A percentile compares a stretch with the other conserved stretches of the same genome.
phyloP scores from a whole-genome alignment of 2,113 vertebrate genomes.

The Ornithorhynchus anatinus region DNA sequence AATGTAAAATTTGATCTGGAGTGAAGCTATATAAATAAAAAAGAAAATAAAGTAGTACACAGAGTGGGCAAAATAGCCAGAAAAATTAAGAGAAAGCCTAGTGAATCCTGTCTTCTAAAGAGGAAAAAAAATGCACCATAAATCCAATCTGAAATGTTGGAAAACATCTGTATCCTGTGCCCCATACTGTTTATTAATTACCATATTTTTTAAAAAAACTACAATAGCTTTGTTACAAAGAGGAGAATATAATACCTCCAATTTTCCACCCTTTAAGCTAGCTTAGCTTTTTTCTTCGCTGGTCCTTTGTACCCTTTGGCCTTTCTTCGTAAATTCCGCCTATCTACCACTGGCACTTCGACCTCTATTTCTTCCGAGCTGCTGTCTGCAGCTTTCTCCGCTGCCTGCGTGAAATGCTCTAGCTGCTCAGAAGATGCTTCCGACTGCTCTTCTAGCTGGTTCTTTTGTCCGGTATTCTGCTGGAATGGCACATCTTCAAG shows the following conservation, averaged over 20 bases:
- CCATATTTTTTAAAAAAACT: constrained; percentile 53
- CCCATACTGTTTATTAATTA: constrained; percentile 51
- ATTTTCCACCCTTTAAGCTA: constrained; percentile 48
- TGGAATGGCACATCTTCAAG: constrained; percentile 72
- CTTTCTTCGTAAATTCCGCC: constrained; percentile 78
- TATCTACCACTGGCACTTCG: constrained; percentile 75
- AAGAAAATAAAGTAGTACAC: constrained; percentile 50
- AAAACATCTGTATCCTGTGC: constrained; percentile 35
- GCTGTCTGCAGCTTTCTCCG: constrained; percentile 69
- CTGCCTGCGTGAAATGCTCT: constrained; percentile 49
- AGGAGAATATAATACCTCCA: constrained; percentile 14
- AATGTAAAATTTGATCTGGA: constrained; percentile 44
- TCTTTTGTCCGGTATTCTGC: constrained; percentile 63
- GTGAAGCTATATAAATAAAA: constrained; percentile 30
- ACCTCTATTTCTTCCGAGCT: constrained; percentile 80
- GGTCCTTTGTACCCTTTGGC: constrained; percentile 78
- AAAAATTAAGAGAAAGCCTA: constrained; percentile 37
- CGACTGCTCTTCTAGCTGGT: constrained; percentile 65
- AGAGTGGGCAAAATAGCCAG: constrained; percentile 45
- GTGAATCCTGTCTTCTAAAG: constrained; percentile 11
- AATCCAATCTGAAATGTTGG: constrained; percentile 52
- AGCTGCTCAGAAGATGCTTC: constrained; percentile 65
- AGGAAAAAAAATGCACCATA: constrained; percentile 26
- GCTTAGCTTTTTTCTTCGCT: constrained; percentile 78
- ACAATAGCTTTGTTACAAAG: constrained; percentile 59